These are phyloP conservation scores for Rotaria magnacalcarata DNA, from an alignment of 2,888 invertebrate species.

Conservation along the genomic window DNA sequence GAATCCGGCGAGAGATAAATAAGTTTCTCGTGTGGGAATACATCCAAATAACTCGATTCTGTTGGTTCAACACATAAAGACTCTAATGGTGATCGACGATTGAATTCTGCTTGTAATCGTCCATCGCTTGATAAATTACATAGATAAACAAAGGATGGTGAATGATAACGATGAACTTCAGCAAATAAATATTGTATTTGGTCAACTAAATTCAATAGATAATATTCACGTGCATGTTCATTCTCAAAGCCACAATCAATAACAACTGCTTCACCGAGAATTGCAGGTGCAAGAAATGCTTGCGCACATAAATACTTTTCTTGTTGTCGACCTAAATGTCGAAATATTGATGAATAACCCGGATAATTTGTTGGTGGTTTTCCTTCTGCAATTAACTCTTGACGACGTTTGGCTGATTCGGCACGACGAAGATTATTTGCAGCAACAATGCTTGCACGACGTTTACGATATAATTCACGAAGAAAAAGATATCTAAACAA, in stretches of 20 bases:
- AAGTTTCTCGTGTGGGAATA: not conserved
- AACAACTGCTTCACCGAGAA: not conserved
- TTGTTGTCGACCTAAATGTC: conserved; percentile 33
- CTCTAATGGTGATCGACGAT: not conserved
- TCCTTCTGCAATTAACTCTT: not conserved
- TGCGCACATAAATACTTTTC: conserved; percentile 11
- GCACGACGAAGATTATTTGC: not conserved
- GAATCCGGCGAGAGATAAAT: conserved; percentile 27
- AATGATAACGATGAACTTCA: not conserved
- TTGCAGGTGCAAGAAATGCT: not conserved
- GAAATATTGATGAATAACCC: conserved; percentile 24
- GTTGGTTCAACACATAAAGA: not conserved
- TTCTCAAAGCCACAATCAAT: conserved; percentile 33
- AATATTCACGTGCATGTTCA: conserved; percentile 26
- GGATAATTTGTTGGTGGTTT: conserved; percentile 25
- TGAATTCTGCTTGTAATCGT: not conserved
- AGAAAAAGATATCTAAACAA: conserved; percentile 8
- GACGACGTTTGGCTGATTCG: not conserved
- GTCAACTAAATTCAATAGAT: conserved; percentile 21
- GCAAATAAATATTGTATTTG: conserved; percentile 35
- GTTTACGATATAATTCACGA: not conserved
- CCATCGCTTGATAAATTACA: conserved; percentile 2
- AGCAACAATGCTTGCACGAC: not conserved
- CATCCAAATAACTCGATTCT: conserved; percentile 1
- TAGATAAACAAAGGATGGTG: conserved; percentile 32